Percentiles rank a stretch among this genome's conserved stretches.
Evolutionary conservation across 2,113 vertebrate species (phyloP).

Genomic region (Lagopus leucura): DNA sequence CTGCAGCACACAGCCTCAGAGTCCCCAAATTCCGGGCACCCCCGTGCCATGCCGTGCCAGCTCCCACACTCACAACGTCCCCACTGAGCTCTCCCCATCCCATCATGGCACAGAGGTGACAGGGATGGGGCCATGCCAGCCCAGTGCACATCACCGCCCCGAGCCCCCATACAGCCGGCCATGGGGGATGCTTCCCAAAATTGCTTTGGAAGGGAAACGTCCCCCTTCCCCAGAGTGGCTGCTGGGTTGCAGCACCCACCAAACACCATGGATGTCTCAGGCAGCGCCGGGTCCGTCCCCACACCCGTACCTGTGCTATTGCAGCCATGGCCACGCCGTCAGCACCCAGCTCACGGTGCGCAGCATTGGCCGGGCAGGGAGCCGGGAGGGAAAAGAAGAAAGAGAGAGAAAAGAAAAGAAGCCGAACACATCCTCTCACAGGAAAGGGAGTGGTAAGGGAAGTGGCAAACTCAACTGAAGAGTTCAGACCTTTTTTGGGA

Average conservation of each 20-base stretch:
- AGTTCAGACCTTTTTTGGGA: constrained; percentile 75
- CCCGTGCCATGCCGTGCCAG: not conserved
- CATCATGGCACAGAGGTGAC: rapidly evolving
- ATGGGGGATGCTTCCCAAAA: not conserved
- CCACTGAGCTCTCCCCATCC: not conserved
- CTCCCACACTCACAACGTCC: rapidly evolving
- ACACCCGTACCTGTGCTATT: constrained; percentile 13
- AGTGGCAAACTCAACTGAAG: constrained; percentile 68
- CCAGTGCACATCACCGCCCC: not conserved
- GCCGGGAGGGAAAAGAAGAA: not conserved
- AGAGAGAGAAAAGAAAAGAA: constrained; percentile 49
- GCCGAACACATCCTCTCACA: constrained; percentile 61
- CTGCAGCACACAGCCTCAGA: not conserved
- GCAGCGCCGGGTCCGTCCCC: not conserved
- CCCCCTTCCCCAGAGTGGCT: not conserved
- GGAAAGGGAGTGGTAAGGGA: constrained; percentile 77
- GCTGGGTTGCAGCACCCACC: not conserved
- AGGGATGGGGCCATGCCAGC: not conserved
- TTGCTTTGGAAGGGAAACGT: not conserved
- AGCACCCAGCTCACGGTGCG: not conserved
- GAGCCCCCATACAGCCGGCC: rapidly evolving
- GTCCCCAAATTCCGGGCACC: rapidly evolving
- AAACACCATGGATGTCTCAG: not conserved
- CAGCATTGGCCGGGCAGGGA: not conserved
- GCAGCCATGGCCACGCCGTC: not conserved